Percentiles rank a stretch among this genome's conserved stretches.
Conservation (phyloP, 2,888 invertebrate genomes). For the Polymixis lichenea region DNA sequence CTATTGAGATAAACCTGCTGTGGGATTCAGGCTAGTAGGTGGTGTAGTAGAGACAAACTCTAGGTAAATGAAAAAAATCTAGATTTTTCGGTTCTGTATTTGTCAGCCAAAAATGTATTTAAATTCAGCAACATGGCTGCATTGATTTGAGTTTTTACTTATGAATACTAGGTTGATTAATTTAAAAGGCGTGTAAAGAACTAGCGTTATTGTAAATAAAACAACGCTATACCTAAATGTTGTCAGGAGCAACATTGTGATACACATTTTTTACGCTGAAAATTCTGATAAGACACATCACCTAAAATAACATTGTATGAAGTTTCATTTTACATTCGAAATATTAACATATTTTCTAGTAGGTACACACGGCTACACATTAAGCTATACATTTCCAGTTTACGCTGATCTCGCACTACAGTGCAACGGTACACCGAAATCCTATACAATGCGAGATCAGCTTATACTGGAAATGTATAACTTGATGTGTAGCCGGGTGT, state of each 20-base stretch:
- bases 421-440: too few relatives aligned
- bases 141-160: not conserved
- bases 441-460: too few relatives aligned
- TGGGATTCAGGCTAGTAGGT: not conserved
- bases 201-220: not conserved
- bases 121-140: not conserved
- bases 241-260: slow-evolving; percentile 13
- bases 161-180: not conserved
- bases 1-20: slow-evolving; percentile 2
- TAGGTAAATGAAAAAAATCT: slow-evolving; percentile 8
- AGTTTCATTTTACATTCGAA: not conserved
- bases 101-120: slow-evolving; percentile 19
- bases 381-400: too few relatives aligned
- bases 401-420: too few relatives aligned
- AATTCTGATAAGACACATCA: not conserved
- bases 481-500: too few relatives aligned
- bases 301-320: not conserved
- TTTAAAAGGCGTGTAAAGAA: too few relatives aligned
- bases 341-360: slow-evolving; percentile 7
- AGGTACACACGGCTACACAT: not conserved
- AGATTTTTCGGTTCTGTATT: not conserved
- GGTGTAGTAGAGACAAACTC: not conserved
- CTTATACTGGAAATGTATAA: too few relatives aligned
- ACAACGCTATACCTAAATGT: not conserved
- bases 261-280: not conserved